phyloP scores from a whole-genome alignment of 2,888 invertebrate genomes.

The Philhelius pedissequus region DNA sequence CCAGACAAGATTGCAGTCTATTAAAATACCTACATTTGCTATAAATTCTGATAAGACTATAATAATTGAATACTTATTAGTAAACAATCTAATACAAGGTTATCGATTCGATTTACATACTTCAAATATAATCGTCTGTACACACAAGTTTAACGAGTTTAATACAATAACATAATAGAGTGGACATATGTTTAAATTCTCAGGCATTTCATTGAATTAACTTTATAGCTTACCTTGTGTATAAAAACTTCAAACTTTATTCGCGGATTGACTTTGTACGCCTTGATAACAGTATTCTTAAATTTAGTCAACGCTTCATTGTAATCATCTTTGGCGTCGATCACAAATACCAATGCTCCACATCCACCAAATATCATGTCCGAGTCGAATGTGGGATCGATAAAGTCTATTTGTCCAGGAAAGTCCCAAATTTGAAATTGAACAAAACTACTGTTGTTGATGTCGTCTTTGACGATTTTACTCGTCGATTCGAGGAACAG shows the following conservation, averaged over 20 bases:
- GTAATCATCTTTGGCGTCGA: slow-evolving; percentile 99
- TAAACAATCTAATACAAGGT: background rate
- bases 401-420: slow-evolving; percentile 99
- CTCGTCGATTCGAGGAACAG: slow-evolving; percentile 98
- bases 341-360: slow-evolving; percentile 98
- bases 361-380: slow-evolving; percentile 98
- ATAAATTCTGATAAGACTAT: background rate
- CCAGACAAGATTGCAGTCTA: background rate
- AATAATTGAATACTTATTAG: background rate
- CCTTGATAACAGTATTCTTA: slow-evolving; percentile 95
- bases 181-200: slow-evolving; percentile 26
- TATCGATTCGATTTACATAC: background rate
- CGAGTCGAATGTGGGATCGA: slow-evolving; percentile 96
- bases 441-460: slow-evolving; percentile 96
- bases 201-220: background rate
- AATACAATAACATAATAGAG: background rate
- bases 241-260: slow-evolving; percentile 99
- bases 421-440: slow-evolving; percentile 99
- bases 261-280: slow-evolving; percentile 95
- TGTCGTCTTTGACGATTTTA: slow-evolving; percentile 98
- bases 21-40: background rate
- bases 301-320: slow-evolving; percentile 96
- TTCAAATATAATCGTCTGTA: background rate
- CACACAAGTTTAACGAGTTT: background rate
- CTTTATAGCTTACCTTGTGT: slow-evolving; percentile 86